Percentiles rank a stretch among this genome's conserved stretches.
Evolutionary conservation across 2,797 vertebrate genomes (phyloP).

Genomic region (Acipenser ruthenus): DNA sequence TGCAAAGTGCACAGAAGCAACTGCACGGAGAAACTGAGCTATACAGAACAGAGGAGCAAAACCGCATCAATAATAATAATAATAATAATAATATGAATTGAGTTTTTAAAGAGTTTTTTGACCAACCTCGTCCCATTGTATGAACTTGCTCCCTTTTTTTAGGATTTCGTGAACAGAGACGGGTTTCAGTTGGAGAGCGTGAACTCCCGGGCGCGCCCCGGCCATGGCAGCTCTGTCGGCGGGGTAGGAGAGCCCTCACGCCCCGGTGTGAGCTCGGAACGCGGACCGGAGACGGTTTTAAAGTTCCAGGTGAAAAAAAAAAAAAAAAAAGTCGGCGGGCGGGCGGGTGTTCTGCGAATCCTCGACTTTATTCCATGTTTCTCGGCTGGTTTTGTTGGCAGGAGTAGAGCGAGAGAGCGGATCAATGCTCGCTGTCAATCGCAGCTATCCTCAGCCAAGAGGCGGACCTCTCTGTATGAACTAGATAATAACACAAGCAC

Average conservation of each 20-base stretch:
- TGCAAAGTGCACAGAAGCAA: no score
- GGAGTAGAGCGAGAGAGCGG: not conserved
- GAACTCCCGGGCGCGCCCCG: slow-evolving; percentile 82
- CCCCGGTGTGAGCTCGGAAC: slow-evolving; percentile 34
- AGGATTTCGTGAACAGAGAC: slow-evolving; percentile 71
- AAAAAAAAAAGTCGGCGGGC: slow-evolving; percentile 28
- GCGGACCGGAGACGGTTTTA: slow-evolving; percentile 22
- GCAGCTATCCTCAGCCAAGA: no score
- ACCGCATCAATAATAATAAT: no score
- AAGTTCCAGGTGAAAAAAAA: slow-evolving; percentile 13
- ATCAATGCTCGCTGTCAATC: no score
- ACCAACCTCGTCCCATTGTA: slow-evolving; percentile 92
- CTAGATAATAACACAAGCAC: no score
- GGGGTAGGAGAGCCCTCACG: slow-evolving; percentile 52
- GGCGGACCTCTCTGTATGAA: no score
- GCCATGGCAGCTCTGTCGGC: slow-evolving; percentile 59
- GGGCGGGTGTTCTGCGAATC: slow-evolving; percentile 13
- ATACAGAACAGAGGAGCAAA: no score
- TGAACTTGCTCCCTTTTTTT: slow-evolving; percentile 78
- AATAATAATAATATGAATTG: no score
- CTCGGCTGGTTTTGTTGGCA: slow-evolving; percentile 9
- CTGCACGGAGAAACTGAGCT: no score
- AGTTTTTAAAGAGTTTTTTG: not conserved
- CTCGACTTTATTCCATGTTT: not conserved
- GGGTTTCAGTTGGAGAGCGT: slow-evolving; percentile 82